Base-by-base conservation (phyloP, 2,113 vertebrate species). In the Muntiacus reevesi region DNA sequence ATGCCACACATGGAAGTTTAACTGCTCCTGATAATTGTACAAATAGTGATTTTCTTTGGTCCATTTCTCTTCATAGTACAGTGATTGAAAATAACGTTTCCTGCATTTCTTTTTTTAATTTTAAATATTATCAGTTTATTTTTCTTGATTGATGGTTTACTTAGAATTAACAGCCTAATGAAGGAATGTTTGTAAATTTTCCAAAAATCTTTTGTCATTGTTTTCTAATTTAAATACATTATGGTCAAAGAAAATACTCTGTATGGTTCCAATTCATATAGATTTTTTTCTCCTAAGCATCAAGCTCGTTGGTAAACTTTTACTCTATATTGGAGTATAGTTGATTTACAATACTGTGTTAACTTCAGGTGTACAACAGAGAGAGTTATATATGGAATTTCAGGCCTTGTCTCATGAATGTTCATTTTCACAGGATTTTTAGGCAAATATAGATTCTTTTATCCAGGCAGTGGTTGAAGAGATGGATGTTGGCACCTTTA, bases 401-500 rank as follows among this genome's bases (percentile, higher is more conserved):
- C 7, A 50, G 52, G 47, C 7, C 1, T 1, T 7, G 12, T 15
- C 30, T 40, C 33, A 10, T 33, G 36, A 59, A 10, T 28, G 36
- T 16, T 40, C 15, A 8, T 23, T 2, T 54, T 30, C 47, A 10
- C 3, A 36, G 25, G 13, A 7, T 21, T 12, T 1, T 17, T 6
- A 55, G 71, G 14, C 27, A 54, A 27, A 55, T 71, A 4, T 3
- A 25, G 25, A 83, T 16, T 11, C 21, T 45, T 30, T 55, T 45
- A 30, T 28, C 7, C 7, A 17, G 21, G 33, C 2, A 12, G 7
- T 7, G 62, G 43, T 17, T 14, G 27, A 9, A 36, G 52, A 89
- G 59, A 40, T 0, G 17, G 52, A 21, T 4, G 4, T 1, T 3
- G 43, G 7, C 19, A 7, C 12, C 57, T 71, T 14, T 0, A 4